phyloP scores from a whole-genome alignment of 1,140 invertebrate species.

The Heliconius melpomene region DNA sequence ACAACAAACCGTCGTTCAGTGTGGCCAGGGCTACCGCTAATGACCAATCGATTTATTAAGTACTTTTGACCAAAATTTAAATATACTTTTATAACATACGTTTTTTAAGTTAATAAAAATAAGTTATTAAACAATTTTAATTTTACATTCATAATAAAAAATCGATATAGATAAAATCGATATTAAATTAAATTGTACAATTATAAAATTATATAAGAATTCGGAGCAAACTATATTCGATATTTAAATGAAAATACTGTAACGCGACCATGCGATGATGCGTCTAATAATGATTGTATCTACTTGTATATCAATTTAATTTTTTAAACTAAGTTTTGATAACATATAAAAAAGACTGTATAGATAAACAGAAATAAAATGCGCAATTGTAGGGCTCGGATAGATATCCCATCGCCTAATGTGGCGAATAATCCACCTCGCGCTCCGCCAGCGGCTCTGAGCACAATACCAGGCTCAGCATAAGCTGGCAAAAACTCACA shows the following conservation, averaged over 20 bases:
- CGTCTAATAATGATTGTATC: no score
- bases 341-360: not conserved
- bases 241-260: no score
- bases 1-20: constrained; percentile 43
- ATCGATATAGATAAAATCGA: no score
- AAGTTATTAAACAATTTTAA: no score
- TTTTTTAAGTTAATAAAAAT: no score
- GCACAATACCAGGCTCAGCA: constrained; percentile 59
- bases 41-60: constrained; percentile 29
- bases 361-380: constrained; percentile 49
- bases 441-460: constrained; percentile 54
- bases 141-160: no score
- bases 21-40: constrained; percentile 35
- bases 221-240: no score
- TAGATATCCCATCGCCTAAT: constrained; percentile 63
- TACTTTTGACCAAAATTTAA: no score
- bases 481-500: constrained; percentile 77
- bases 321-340: not conserved
- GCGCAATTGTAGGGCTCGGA: constrained; percentile 65
- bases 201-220: no score
- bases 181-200: no score
- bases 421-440: constrained; percentile 75
- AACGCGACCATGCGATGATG: no score
- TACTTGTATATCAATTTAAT: no score
- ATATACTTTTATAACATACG: not conserved